Evolutionary conservation across 2,113 vertebrate genomes (phyloP).

Genomic region (Anguilla rostrata): DNA sequence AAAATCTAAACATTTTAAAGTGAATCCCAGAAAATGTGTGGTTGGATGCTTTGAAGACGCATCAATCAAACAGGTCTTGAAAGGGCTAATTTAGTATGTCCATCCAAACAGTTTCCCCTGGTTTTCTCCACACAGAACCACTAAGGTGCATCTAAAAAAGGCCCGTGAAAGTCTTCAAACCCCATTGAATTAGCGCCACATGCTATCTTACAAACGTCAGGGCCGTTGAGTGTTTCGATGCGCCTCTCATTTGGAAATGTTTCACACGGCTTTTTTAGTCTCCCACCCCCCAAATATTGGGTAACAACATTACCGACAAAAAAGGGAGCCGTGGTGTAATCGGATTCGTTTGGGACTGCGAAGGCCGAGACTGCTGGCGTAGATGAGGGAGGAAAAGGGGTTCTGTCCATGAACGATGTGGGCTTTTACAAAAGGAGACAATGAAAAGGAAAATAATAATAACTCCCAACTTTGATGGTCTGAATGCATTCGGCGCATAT

Average conservation of each 20-base stretch:
- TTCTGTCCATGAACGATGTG: slow-evolving; percentile 91
- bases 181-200: background rate
- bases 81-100: background rate
- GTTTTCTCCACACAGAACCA: background rate
- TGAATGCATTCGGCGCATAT: slow-evolving; percentile 96
- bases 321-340: slow-evolving; percentile 77
- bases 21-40: background rate
- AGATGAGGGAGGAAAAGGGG: slow-evolving; percentile 47
- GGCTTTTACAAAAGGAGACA: slow-evolving; percentile 96
- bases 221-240: background rate
- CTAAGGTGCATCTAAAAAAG: background rate
- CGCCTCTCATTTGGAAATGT: background rate
- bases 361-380: slow-evolving; percentile 36
- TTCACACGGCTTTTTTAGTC: background rate
- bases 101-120: background rate
- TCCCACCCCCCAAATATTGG: slow-evolving; percentile 67
- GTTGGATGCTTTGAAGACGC: background rate
- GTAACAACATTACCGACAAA: slow-evolving; percentile 78
- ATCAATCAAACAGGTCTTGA: background rate
- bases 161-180: background rate
- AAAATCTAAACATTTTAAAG: background rate
- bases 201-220: background rate
- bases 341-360: slow-evolving; percentile 73
- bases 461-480: slow-evolving; percentile 97
- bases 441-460: slow-evolving; percentile 99